Evolutionary conservation across 1,140 invertebrate genomes (phyloP).

Genomic region (Paracyclopina nana): DNA sequence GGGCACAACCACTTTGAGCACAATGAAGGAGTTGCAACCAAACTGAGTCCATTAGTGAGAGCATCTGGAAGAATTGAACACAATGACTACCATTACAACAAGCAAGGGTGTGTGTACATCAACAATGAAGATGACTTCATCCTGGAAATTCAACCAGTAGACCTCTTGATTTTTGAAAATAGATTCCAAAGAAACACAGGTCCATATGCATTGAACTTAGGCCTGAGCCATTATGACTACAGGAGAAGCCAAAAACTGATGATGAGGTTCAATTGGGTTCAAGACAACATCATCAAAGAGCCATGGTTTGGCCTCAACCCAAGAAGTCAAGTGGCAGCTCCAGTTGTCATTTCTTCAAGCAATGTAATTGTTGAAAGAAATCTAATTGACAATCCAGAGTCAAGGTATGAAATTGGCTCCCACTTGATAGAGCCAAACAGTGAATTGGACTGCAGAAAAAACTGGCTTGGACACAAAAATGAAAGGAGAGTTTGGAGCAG

Average conservation of each 20-base stretch:
- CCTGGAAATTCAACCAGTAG: constrained; percentile 41
- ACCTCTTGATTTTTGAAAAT: constrained; percentile 62
- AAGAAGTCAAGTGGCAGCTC: constrained; percentile 63
- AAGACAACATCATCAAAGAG: constrained; percentile 66
- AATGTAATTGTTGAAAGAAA: constrained; percentile 79
- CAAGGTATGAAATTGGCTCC: constrained; percentile 79
- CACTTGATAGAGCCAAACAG: constrained; percentile 84
- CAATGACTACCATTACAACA: constrained; percentile 63
- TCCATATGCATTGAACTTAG: constrained; percentile 62
- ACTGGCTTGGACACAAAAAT: constrained; percentile 67
- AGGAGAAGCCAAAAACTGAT: constrained; percentile 46
- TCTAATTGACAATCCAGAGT: constrained; percentile 71
- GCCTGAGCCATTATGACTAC: constrained; percentile 59
- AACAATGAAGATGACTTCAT: constrained; percentile 56
- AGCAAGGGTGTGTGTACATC: constrained; percentile 61
- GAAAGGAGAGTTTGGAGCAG: constrained; percentile 48
- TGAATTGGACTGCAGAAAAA: constrained; percentile 75
- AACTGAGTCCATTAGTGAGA: constrained; percentile 64
- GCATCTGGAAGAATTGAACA: constrained; percentile 54
- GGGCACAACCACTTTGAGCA: constrained; percentile 62
- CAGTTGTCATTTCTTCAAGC: constrained; percentile 61
- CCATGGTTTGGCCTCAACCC: constrained; percentile 61
- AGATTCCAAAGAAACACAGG: constrained; percentile 69
- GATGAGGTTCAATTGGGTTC: constrained; percentile 72
- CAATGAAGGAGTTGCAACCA: constrained; percentile 51